A percentile compares a stretch with the other conserved stretches of the same genome.
Conservation (phyloP, 2,888 invertebrate species). For the Drosophila mayaguana region DNA sequence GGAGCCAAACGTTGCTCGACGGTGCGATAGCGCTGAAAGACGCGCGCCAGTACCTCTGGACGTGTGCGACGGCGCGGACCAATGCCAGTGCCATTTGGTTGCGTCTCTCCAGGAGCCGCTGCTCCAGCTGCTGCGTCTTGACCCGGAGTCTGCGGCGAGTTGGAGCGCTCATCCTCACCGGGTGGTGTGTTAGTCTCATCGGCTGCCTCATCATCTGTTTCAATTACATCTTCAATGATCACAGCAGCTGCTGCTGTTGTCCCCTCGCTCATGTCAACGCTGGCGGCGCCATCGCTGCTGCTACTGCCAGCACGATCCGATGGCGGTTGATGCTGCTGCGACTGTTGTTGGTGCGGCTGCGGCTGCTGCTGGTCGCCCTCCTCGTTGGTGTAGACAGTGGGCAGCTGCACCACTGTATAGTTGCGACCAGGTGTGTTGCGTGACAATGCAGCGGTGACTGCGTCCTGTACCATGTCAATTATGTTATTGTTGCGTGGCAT, state of each 20-base stretch:
- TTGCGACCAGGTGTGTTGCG: conserved; percentile 83
- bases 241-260: conserved; percentile 64
- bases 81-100: conserved; percentile 29
- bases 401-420: conserved; percentile 84
- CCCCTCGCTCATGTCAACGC: conserved; percentile 51
- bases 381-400: conserved; percentile 81
- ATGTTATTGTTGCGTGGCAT: conserved; percentile 84
- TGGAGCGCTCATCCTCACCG: conserved; percentile 34
- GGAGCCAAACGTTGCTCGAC: conserved; percentile 87
- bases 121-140: conserved; percentile 2
- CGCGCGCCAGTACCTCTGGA: conserved; percentile 82
- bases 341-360: conserved; percentile 27
- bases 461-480: conserved; percentile 84
- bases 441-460: conserved; percentile 84
- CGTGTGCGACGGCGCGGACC: conserved; percentile 82
- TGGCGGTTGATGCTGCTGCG: conserved; percentile 32
- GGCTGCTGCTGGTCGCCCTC: conserved; percentile 47
- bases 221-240: conserved; percentile 77
- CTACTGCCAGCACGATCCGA: conserved; percentile 5
- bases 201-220: conserved; percentile 68
- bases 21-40: conserved; percentile 83
- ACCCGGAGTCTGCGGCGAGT: conserved; percentile 31
- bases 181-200: conserved; percentile 31
- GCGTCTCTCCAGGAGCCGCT: conserved; percentile 6
- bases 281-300: conserved; percentile 27